Conservation (phyloP, 2,113 vertebrate genomes). For the Myiozetetes cayanensis region DNA sequence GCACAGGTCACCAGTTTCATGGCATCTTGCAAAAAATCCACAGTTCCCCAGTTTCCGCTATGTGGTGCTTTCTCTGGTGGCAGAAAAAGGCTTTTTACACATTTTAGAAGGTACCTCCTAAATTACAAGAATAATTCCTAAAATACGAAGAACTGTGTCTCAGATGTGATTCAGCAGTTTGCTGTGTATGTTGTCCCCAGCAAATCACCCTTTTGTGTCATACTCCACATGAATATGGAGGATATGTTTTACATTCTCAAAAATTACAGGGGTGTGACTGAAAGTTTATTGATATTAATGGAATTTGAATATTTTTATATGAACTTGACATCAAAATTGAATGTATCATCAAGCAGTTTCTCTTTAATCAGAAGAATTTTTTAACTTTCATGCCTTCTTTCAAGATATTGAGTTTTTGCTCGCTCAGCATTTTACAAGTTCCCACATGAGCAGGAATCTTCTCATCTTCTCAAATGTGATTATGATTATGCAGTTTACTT, state of each 20-base stretch:
- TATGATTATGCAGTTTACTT: background rate
- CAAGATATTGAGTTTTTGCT: background rate
- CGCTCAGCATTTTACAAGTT: background rate
- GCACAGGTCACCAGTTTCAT: rapidly evolving
- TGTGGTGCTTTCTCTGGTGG: background rate
- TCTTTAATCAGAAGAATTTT: background rate
- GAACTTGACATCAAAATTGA: background rate
- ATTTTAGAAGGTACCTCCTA: background rate
- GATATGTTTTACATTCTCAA: background rate
- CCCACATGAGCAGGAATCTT: background rate
- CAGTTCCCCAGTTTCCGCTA: background rate
- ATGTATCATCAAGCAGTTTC: background rate
- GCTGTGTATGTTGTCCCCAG: background rate
- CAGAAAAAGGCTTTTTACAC: background rate
- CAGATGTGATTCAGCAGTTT: background rate
- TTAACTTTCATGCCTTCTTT: background rate
- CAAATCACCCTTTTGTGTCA: background rate
- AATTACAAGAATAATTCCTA: background rate
- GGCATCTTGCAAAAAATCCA: background rate
- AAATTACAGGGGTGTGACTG: rapidly evolving
- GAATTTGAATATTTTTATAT: background rate
- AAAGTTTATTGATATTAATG: background rate
- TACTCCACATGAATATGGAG: background rate
- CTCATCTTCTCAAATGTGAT: background rate
- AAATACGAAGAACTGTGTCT: background rate